Evolutionary conservation across 2,797 vertebrate genomes (phyloP).

Genomic region (Parotocinclus haroldoi): DNA sequence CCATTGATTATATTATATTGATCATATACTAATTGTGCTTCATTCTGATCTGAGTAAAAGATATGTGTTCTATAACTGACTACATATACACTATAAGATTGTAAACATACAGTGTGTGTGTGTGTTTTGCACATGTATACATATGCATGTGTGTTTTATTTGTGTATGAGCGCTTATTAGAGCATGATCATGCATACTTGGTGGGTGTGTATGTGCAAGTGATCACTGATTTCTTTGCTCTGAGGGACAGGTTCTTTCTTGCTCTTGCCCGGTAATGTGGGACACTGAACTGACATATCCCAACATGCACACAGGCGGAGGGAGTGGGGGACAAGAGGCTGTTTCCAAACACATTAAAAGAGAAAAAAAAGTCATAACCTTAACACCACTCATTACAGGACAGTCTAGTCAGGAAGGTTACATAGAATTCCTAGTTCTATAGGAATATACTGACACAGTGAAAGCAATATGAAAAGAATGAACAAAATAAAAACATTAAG

Average conservation of each 20-base stretch:
- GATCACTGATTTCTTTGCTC: slow-evolving; percentile 44
- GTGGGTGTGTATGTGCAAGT: not conserved
- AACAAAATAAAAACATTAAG: no score
- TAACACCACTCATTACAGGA: not conserved
- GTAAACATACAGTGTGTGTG: not conserved
- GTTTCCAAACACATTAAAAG: slow-evolving; percentile 7
- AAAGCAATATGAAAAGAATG: no score
- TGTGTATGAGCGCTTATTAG: slow-evolving; percentile 1
- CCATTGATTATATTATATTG: no score
- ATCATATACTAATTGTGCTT: no score
- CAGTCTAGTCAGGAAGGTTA: not conserved
- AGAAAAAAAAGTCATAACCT: not conserved
- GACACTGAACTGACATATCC: slow-evolving; percentile 66
- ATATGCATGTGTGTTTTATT: slow-evolving; percentile 18
- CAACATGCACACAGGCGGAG: slow-evolving; percentile 58
- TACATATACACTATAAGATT: no score
- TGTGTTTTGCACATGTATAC: not conserved
- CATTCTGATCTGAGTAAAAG: no score
- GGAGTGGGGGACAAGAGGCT: slow-evolving; percentile 22
- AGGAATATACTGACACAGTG: not conserved
- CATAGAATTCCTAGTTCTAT: not conserved
- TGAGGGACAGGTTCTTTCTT: slow-evolving; percentile 72
- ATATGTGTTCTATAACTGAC: no score
- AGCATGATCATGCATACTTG: not conserved
- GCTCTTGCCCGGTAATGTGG: slow-evolving; percentile 56